Conservation (phyloP, 2,888 invertebrate species). For the Nemapogon koenigi region DNA sequence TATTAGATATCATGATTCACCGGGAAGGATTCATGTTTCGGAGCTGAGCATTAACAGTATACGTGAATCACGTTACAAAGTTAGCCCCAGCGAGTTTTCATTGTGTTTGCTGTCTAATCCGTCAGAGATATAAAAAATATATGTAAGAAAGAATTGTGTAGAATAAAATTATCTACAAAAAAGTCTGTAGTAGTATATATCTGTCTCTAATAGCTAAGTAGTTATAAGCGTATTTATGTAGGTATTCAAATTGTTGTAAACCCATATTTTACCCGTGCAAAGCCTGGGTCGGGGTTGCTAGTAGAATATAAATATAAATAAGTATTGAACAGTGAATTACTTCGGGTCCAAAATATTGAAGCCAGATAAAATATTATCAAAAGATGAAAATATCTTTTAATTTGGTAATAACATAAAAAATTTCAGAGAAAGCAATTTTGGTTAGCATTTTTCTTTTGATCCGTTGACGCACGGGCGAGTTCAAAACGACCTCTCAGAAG, state of each 20-base stretch:
- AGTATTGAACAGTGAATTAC: too few species aligned
- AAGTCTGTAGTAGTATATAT: background rate
- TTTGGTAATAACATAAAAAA: background rate
- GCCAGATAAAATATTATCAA: background rate
- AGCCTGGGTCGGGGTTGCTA: too few species aligned
- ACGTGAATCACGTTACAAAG: too few species aligned
- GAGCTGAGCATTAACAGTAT: too few species aligned
- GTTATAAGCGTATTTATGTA: background rate
- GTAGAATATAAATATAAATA: too few species aligned
- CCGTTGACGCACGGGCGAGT: slow-evolving; percentile 2
- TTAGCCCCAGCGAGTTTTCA: too few species aligned
- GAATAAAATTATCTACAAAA: background rate
- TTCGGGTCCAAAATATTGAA: background rate
- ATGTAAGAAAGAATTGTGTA: too few species aligned
- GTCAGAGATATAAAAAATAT: too few species aligned
- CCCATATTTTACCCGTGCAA: background rate
- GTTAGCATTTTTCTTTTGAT: slow-evolving; percentile 1
- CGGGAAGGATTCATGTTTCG: too few species aligned
- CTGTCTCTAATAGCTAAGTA: too few species aligned
- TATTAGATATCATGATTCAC: too few species aligned
- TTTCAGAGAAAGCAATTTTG: background rate
- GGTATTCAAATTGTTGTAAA: background rate
- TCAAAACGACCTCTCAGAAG: background rate
- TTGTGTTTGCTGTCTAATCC: too few species aligned
- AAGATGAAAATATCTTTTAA: background rate